Percentiles rank a stretch among this genome's conserved stretches.
phyloP scores from a whole-genome alignment of 2,888 invertebrate genomes.

The Phorcus lineatus region DNA sequence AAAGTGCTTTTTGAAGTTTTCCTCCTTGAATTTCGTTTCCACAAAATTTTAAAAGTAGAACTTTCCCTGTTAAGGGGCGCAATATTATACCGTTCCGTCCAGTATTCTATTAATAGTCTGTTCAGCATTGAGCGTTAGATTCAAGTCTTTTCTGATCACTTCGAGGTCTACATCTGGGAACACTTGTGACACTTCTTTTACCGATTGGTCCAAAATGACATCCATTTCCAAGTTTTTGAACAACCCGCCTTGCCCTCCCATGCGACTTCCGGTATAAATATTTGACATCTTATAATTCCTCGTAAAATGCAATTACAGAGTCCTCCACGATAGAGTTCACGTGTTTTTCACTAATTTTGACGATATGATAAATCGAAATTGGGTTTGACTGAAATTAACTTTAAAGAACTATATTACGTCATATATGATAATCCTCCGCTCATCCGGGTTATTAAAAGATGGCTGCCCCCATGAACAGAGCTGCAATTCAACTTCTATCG shows the following conservation, averaged over 20 bases:
- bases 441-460: slow-evolving; percentile 36
- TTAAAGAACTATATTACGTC: too few relatives aligned
- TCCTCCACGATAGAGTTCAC: too few relatives aligned
- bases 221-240: neutral
- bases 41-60: too few relatives aligned
- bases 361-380: neutral
- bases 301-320: too few relatives aligned
- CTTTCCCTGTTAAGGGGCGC: neutral
- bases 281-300: too few relatives aligned
- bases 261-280: neutral
- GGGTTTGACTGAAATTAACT: neutral
- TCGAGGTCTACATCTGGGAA: slow-evolving; percentile 34
- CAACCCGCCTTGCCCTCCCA: neutral
- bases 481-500: neutral
- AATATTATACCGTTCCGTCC: slow-evolving; percentile 34
- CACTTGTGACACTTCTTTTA: slow-evolving; percentile 31
- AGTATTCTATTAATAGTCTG: slow-evolving; percentile 39
- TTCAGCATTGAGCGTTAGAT: slow-evolving; percentile 33
- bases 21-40: too few relatives aligned
- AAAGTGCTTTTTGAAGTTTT: too few relatives aligned
- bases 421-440: too few relatives aligned
- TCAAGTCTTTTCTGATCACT: slow-evolving; percentile 29
- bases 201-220: neutral
- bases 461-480: slow-evolving; percentile 41
- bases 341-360: neutral